These are phyloP conservation scores for Apostichopus leukothele DNA, from an alignment of 53 echinoderm and acorn worm species.

Conservation along the genomic window DNA sequence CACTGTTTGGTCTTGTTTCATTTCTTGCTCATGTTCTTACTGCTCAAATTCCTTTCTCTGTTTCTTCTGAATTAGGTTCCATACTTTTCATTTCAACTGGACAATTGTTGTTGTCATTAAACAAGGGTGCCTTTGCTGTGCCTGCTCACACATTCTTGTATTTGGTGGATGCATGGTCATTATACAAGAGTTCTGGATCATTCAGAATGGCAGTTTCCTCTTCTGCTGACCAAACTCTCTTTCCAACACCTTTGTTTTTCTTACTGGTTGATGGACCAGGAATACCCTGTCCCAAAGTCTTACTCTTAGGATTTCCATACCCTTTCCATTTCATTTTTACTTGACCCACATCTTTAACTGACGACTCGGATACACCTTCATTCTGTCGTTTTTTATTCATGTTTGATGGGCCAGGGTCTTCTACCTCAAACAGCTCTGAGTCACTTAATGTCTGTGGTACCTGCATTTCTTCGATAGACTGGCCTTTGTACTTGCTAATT, in stretches of 20 bases:
- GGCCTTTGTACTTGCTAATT: conserved; percentile 2
- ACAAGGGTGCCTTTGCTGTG: neutral
- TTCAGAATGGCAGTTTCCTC: neutral
- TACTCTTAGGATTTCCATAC: too few relatives aligned
- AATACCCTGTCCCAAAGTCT: too few relatives aligned
- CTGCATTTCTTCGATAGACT: conserved; percentile 28
- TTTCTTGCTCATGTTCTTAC: too few relatives aligned
- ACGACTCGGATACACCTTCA: too few relatives aligned
- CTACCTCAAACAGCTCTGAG: neutral
- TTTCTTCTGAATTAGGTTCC: conserved; percentile 37
- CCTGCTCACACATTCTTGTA: neutral
- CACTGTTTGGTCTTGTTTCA: too few relatives aligned
- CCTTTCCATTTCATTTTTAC: too few relatives aligned
- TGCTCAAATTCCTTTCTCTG: neutral
- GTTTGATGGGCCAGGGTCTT: neutral
- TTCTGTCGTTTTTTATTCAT: too few relatives aligned
- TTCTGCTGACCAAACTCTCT: neutral
- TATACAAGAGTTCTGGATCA: neutral
- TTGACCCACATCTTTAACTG: too few relatives aligned
- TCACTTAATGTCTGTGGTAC: conserved; percentile 28
- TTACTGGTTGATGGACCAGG: neutral
- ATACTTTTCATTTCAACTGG: conserved; percentile 31
- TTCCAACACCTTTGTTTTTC: neutral
- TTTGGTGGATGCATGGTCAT: conserved; percentile 20
- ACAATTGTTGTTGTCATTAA: neutral